Evolutionary conservation across 2,797 vertebrate species (phyloP), one percentile per base, ranked within the genome.

Genomic region (Furcifer pardalis): DNA sequence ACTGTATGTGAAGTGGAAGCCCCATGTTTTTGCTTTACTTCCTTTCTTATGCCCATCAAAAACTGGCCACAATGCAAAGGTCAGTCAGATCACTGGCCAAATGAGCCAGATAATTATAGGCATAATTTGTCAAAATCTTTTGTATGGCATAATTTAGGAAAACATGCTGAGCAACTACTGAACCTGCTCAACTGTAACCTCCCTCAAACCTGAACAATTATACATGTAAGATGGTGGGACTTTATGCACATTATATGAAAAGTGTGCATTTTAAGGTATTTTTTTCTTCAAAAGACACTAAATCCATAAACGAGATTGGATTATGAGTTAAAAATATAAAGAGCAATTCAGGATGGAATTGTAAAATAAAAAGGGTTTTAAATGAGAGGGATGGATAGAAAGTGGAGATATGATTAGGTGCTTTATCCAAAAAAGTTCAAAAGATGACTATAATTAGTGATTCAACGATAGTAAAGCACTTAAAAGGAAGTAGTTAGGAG

Each of bases 391-490:
- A 89, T 77, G 83, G 84, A 81, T 27, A 84, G 72, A 84, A 91
- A 90, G 83, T 91, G 88, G 90, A 94, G 92, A 90, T 91, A 88
- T 79, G 84, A 82, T 85, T 88, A 0, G 0, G 88, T 66, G 25
- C 0, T 83, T 90, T 90, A 91, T 82, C 91, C 91, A 92, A 90
- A 77, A 59, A 25, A 90, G 92, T 90, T 89, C 90, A 91, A 91
- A 93, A 90, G 89, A 92, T 89, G 91, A 83, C 15, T 19, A 89
- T 94, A 94, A 94, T 94, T 93, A 92, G 92, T 89, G 91, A 88
- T 83, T 77, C 86, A 90, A 91, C 89, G 91, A 90, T 89, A 93
- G 92, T 88, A 75, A 77, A 90, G 85, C 89, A 91, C 89, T 92
- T 91, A 90, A 91, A 93, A 90, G 91, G 85, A 91, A 91, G 82